Evolutionary conservation across 2,797 vertebrate genomes (phyloP).

Genomic region (Parauchenoglanis punctatus): DNA sequence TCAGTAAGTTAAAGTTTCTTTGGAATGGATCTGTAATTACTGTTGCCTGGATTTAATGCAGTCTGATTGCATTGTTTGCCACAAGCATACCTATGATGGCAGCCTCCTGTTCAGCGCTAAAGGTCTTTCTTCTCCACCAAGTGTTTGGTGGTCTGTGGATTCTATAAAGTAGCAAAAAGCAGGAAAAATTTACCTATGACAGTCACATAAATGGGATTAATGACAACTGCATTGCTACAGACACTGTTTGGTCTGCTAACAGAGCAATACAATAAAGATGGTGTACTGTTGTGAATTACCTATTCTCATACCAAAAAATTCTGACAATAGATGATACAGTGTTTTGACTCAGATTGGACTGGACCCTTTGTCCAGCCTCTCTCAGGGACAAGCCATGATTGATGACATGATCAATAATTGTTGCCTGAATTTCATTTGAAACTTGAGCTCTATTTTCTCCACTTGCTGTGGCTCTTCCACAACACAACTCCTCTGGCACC

Average conservation of each 20-base stretch:
- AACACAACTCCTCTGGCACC: no score
- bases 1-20: no score
- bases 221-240: no score
- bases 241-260: neutral
- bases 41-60: no score
- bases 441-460: no score
- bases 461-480: no score
- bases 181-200: neutral
- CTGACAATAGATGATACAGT: conserved; percentile 30
- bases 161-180: conserved; percentile 9
- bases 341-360: conserved; percentile 1
- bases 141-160: neutral
- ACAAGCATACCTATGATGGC: no score
- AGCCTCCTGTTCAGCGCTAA: no score
- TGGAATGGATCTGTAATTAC: no score
- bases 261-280: neutral
- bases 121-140: no score
- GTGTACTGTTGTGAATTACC: neutral
- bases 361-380: conserved; percentile 39
- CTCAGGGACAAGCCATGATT: conserved; percentile 14
- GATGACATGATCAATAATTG: neutral
- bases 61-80: no score
- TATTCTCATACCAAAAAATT: conserved; percentile 6
- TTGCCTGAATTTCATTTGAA: no score
- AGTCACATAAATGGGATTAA: neutral